phyloP scores from a whole-genome alignment of 2,888 invertebrate genomes.

The Diploptera punctata region DNA sequence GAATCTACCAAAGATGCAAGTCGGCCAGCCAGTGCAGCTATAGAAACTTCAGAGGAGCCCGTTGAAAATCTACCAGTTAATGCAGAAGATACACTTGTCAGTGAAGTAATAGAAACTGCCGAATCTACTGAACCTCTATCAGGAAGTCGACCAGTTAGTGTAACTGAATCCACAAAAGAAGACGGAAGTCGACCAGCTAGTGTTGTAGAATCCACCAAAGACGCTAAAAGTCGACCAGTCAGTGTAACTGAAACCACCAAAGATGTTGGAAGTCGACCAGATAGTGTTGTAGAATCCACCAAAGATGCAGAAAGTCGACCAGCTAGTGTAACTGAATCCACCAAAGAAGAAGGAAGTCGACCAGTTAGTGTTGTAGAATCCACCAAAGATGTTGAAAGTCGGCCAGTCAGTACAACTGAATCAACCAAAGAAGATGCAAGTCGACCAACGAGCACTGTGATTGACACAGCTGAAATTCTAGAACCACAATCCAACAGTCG shows the following conservation, averaged over 20 bases:
- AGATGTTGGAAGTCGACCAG: neutral
- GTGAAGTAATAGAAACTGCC: neutral
- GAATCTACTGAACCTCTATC: too few species aligned
- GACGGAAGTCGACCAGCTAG: neutral
- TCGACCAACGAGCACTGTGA: neutral
- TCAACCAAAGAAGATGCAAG: conserved; percentile 9
- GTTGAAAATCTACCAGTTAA: neutral
- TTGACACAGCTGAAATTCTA: neutral
- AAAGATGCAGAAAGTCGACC: neutral
- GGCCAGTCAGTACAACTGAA: conserved; percentile 1
- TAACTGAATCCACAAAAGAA: neutral
- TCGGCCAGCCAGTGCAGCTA: neutral
- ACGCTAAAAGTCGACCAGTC: neutral
- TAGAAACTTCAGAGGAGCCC: neutral
- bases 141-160: neutral
- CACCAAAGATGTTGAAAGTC: neutral
- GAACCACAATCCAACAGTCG: neutral
- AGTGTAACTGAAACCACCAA: neutral
- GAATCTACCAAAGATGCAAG: neutral
- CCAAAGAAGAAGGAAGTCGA: neutral
- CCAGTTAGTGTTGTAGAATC: neutral
- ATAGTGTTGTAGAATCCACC: neutral
- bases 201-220: neutral
- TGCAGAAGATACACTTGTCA: neutral
- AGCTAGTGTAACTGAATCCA: neutral